Evolutionary conservation across 2,113 vertebrate species (phyloP), one percentile per base, ranked within the genome.

Genomic region (Lanius collurio): DNA sequence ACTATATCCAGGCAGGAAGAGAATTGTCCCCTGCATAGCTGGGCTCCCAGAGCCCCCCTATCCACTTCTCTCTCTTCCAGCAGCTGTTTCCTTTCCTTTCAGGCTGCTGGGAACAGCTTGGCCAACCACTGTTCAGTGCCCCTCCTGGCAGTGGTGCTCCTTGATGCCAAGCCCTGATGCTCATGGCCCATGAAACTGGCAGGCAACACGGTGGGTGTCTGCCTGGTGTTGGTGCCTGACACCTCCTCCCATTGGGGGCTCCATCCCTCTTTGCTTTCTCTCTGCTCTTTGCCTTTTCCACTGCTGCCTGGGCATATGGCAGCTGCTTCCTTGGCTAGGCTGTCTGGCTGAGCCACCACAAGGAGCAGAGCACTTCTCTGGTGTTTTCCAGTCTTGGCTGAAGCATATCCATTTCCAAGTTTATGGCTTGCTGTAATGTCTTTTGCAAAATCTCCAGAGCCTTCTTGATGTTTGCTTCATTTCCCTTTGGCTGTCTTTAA

Each of bases 111-210:
- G 31, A 87, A 73, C 28, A 18, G 6, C 13, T 79, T 3, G 2
- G n/a, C 19, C 3, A 5, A 11, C 1, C 0, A 1, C 17, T n/a
- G 1, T 23, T 82, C 0, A 2, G 2, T n/a, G 60, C 15, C 3
- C 30, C 41, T 65, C 8, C 30, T 57, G 33, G 33, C 37, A 35
- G 21, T 0, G 1, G 7, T 39, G 23, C 16, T 92, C 9, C 50
- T 21, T 75, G 62, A 33, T 71, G 53, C 37, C 69, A 55, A 55
- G 15, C 42, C 39, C 27, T 33, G 33, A 20, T 55, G 33, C 17
- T 28, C 2, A 5, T 24, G 52, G 50, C 24, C 44, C 11, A 4
- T 18, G 33, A 56, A 62, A 13, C 15, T 28, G 53, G 10, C 35
- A 71, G 55, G 35, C 14, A 59, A 16, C 0, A 1, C 0, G 0